Evolutionary conservation across 92 coral and sea anemone species (phyloP).

Genomic region (Porites lobata): DNA sequence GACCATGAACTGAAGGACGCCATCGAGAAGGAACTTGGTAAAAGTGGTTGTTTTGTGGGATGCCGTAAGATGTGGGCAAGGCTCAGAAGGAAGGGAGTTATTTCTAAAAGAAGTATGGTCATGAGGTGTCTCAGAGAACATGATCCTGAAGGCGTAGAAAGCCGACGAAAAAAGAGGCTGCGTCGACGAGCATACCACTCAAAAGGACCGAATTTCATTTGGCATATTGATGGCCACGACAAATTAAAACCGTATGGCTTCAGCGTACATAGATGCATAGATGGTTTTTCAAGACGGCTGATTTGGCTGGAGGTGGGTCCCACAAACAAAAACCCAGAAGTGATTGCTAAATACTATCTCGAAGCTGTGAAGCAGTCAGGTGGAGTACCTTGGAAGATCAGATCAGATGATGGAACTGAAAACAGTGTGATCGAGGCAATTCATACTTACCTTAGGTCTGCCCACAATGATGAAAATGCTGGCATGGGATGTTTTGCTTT

Average conservation of each 20-base stretch:
- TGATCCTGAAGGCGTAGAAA: conserved; percentile 56
- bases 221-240: conserved; percentile 53
- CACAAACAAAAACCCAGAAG: conserved; percentile 67
- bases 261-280: conserved; percentile 50
- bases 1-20: conserved; percentile 29
- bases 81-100: conserved; percentile 18
- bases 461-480: conserved; percentile 51
- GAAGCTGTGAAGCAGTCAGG: conserved; percentile 50
- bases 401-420: conserved; percentile 73
- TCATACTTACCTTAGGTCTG: conserved; percentile 58
- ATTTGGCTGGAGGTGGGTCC: conserved; percentile 69
- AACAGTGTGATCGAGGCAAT: conserved; percentile 55
- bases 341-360: conserved; percentile 57
- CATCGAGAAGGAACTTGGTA: conserved; percentile 50
- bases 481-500: conserved; percentile 18
- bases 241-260: conserved; percentile 39
- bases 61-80: conserved; percentile 39
- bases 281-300: conserved; percentile 68
- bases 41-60: conserved; percentile 62
- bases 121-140: conserved; percentile 10
- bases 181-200: conserved; percentile 42
- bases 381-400: conserved; percentile 53
- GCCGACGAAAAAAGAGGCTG: conserved; percentile 41
- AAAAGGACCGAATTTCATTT: conserved; percentile 59
- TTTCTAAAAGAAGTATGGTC: conserved; percentile 18